phyloP scores from a whole-genome alignment of 2,113 vertebrate genomes.

The Sarotherodon lohbergeri region DNA sequence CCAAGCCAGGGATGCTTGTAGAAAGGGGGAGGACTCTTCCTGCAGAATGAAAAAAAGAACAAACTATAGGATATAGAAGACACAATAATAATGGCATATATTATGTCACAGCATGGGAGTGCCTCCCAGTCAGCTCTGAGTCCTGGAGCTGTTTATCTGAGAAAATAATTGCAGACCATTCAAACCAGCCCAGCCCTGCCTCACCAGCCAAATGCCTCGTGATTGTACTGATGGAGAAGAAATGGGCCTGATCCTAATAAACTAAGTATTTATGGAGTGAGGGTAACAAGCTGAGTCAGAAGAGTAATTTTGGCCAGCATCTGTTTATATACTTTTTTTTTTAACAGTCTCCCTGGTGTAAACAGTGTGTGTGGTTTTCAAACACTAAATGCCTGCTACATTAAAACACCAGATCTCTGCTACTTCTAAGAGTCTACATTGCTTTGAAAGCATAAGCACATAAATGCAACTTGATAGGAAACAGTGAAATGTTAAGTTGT shows the following conservation, averaged over 20 bases:
- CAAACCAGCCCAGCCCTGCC: conserved; percentile 1
- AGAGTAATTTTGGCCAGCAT: conserved; percentile 25
- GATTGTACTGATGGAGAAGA: conserved; percentile 35
- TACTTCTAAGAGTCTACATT: neutral
- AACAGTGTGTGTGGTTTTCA: conserved; percentile 34
- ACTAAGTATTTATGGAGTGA: conserved; percentile 33
- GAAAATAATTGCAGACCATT: conserved; percentile 36
- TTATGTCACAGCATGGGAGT: neutral
- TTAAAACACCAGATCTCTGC: conserved; percentile 13
- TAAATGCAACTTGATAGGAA: neutral
- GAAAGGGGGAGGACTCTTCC: neutral
- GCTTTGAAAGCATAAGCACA: neutral
- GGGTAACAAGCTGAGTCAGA: conserved; percentile 27
- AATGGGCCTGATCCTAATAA: conserved; percentile 32
- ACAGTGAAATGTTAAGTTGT: neutral
- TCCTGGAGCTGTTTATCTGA: conserved; percentile 37
- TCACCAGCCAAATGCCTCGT: conserved; percentile 8
- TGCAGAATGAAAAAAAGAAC: neutral
- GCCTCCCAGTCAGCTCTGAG: neutral
- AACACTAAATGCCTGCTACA: conserved; percentile 20
- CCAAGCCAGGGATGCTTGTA: neutral
- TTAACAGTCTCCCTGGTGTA: conserved; percentile 30
- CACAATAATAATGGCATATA: neutral
- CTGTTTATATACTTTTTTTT: conserved; percentile 30
- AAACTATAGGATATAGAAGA: neutral